Base-by-base conservation (phyloP, 2,113 vertebrate genomes). In the Sarotherodon lohbergeri region DNA sequence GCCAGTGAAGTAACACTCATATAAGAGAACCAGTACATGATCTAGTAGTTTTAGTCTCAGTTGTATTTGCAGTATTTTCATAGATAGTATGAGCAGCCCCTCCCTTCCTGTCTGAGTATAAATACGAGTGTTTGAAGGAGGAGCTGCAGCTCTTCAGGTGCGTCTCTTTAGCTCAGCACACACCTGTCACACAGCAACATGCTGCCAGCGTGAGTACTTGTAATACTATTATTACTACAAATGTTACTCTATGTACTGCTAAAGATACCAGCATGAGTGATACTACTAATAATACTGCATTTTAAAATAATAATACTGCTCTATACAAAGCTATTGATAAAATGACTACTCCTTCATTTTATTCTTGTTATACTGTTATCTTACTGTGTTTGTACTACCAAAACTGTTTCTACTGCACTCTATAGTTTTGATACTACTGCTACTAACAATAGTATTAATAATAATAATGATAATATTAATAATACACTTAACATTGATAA, bases 171-270 rank as follows among this genome's bases (percentile, higher is more conserved):
- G 16, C 81, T 81, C 50, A 83, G 56, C 82, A 87, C 71, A 85
- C 86, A 48, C 29, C 36, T 46, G 3, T 68, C 27, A 34, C 14
- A 87, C 63, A 89, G 85, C 88, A 92, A 48, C 34, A 93, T 93
- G 91, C 81, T 93, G 85, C 92, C 92, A 85, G 81, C 27, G 92
- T 94, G 90, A 94, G 93, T 94, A 92, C 34, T 22, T 84, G 54
- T 50, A 50, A 80, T 66, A 34, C 80, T 76, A 54, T 54, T 48
- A 32, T 22, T 66, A 48, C 80, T 76, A 54, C 41, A 41, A 24
- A 29, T 57, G 63, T 19, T 68, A 86, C 12, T 57, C 46, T n/a
- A 63, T 50, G 46, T 76, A 50, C 43, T 32, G 24, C 27, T 76
- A 76, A 76, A 76, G 43, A 48, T 76, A 3, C 13, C 41, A 46